Conservation (phyloP, 1,140 invertebrate species). For the Lepidurus packardi region DNA sequence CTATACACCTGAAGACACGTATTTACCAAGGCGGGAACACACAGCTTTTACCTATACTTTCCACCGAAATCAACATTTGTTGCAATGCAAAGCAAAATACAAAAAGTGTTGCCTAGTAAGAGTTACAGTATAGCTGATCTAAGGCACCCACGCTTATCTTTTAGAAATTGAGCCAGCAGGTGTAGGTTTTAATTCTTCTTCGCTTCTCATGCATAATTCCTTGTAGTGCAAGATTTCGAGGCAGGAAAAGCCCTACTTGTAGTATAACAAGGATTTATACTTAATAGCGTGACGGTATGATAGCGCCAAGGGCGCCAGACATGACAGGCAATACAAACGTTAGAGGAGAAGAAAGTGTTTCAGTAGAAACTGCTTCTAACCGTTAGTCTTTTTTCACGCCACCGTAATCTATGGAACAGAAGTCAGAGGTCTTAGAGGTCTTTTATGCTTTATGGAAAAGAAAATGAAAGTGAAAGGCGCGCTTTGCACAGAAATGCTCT, state of each 20-base stretch:
- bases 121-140: background rate
- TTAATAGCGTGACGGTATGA: background rate
- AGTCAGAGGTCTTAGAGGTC: background rate
- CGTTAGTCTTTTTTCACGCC: background rate
- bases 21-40: background rate
- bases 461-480: background rate
- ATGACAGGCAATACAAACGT: background rate
- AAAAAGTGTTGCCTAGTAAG: background rate
- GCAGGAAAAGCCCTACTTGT: background rate
- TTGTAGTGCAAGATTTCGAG: background rate
- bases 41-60: background rate
- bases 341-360: slow-evolving; percentile 11
- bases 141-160: background rate
- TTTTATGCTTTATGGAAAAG: background rate
- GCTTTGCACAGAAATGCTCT: background rate
- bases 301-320: background rate
- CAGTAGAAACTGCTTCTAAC: background rate
- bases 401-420: background rate
- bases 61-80: background rate
- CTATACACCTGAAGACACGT: too few species aligned
- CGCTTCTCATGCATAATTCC: background rate
- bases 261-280: background rate
- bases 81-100: too few species aligned
- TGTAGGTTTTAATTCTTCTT: slow-evolving; percentile 7
- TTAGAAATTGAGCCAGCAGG: background rate